These are phyloP conservation scores for Peromyscus leucopus DNA, from an alignment of 2,113 vertebrate genomes.

Conservation along the genomic window DNA sequence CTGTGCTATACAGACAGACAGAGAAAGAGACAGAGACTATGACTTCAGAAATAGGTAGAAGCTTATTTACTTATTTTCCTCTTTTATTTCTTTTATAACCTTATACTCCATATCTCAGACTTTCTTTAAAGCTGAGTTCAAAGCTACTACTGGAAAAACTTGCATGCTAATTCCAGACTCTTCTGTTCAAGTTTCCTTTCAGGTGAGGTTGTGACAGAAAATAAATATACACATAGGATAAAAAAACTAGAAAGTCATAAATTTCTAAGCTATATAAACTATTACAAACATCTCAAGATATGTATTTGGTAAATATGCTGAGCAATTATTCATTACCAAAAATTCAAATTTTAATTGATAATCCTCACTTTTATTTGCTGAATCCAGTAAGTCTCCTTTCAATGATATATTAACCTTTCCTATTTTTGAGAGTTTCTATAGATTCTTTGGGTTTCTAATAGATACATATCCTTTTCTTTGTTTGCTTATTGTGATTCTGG, in stretches of 20 bases:
- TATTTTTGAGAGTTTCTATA: conserved; percentile 57
- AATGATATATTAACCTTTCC: neutral
- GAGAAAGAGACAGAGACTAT: neutral
- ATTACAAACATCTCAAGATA: neutral
- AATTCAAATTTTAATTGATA: neutral
- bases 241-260: conserved; percentile 21
- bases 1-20: neutral
- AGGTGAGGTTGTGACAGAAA: neutral
- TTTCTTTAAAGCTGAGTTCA: conserved; percentile 1
- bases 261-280: conserved; percentile 28
- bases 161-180: conserved; percentile 3
- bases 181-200: neutral
- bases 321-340: conserved; percentile 1
- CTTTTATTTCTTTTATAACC: conserved; percentile 39
- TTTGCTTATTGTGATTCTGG: neutral
- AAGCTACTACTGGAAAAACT: conserved; percentile 28
- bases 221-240: neutral
- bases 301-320: neutral
- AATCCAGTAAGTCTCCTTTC: neutral
- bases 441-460: neutral
- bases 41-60: neutral
- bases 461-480: neutral
- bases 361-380: conserved; percentile 48
- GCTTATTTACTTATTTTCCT: conserved; percentile 13
- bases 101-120: neutral